Evolutionary conservation across 2,888 invertebrate species (phyloP).

Genomic region (Hoplodrina blanda): DNA sequence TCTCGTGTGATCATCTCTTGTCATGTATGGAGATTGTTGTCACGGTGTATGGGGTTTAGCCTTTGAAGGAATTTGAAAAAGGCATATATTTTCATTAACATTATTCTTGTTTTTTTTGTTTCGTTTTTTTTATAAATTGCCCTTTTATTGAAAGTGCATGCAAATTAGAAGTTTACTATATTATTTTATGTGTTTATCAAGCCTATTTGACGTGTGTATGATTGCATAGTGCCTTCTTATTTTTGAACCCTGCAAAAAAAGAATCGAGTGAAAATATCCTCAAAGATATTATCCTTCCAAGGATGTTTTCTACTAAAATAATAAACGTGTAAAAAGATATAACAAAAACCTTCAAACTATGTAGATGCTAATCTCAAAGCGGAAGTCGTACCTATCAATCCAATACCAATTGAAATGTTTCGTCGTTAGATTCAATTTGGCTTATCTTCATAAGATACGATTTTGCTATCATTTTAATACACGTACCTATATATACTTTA

Average conservation of each 20-base stretch:
- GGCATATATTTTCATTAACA: neutral
- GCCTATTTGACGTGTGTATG: too few species aligned
- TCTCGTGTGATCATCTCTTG: slow-evolving; percentile 40
- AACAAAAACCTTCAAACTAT: neutral
- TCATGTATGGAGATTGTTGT: slow-evolving; percentile 11
- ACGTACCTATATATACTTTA: neutral
- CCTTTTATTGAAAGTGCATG: too few species aligned
- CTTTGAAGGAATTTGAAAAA: slow-evolving; percentile 14
- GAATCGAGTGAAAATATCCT: too few species aligned
- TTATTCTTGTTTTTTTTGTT: too few species aligned
- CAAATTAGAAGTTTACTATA: too few species aligned
- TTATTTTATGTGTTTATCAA: too few species aligned
- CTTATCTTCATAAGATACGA: slow-evolving; percentile 20
- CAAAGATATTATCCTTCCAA: neutral
- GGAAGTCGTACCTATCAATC: slow-evolving; percentile 31
- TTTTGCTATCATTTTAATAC: slow-evolving; percentile 23
- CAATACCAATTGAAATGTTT: slow-evolving; percentile 26
- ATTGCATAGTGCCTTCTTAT: too few species aligned
- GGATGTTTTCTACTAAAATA: neutral
- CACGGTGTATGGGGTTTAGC: neutral
- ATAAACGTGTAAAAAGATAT: neutral
- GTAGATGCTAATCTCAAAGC: slow-evolving; percentile 21
- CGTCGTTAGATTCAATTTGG: slow-evolving; percentile 3
- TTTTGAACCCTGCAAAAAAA: too few species aligned
- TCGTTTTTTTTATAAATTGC: too few species aligned